A percentile compares a stretch with the other conserved stretches of the same genome.
These are phyloP conservation scores for Morpho deidamia DNA, from an alignment of 2,888 invertebrate species.

Conservation along the genomic window DNA sequence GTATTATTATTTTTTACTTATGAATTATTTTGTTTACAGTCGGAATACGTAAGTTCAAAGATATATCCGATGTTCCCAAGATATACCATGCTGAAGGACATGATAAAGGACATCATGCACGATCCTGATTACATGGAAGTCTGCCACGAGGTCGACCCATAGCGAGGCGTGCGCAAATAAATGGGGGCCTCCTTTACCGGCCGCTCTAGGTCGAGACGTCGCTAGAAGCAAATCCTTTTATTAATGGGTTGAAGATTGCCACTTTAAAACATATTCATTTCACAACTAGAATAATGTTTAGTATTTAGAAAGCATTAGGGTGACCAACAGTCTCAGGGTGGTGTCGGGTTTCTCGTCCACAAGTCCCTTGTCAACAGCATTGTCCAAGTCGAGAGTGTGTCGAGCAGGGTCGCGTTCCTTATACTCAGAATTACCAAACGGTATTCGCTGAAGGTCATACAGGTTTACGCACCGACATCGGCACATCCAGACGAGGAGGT, in stretches of 20 bases:
- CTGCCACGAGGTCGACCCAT: slow-evolving; percentile 91
- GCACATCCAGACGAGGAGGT: no score
- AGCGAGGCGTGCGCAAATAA: slow-evolving; percentile 80
- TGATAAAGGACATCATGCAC: slow-evolving; percentile 97
- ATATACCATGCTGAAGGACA: slow-evolving; percentile 97
- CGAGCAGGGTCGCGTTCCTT: no score
- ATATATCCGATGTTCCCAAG: slow-evolving; percentile 96
- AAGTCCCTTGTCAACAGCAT: no score
- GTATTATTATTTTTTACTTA: no score
- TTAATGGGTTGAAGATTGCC: slow-evolving; percentile 5
- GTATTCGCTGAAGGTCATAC: no score
- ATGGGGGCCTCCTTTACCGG: slow-evolving; percentile 70
- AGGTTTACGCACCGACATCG: no score
- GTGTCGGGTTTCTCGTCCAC: no score
- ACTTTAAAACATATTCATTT: slow-evolving; percentile 2
- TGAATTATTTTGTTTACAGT: slow-evolving; percentile 64
- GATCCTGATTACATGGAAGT: slow-evolving; percentile 98
- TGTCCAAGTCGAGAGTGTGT: no score
- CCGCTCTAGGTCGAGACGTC: slow-evolving; percentile 65
- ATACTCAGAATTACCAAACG: no score
- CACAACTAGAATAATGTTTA: no score
- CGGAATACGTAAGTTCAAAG: slow-evolving; percentile 94
- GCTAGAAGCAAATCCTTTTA: slow-evolving; percentile 37
- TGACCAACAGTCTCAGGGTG: no score
- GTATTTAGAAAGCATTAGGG: no score